These are phyloP conservation scores for Protomyctophum bolini DNA, from an alignment of 2,113 vertebrate genomes.

Conservation along the genomic window DNA sequence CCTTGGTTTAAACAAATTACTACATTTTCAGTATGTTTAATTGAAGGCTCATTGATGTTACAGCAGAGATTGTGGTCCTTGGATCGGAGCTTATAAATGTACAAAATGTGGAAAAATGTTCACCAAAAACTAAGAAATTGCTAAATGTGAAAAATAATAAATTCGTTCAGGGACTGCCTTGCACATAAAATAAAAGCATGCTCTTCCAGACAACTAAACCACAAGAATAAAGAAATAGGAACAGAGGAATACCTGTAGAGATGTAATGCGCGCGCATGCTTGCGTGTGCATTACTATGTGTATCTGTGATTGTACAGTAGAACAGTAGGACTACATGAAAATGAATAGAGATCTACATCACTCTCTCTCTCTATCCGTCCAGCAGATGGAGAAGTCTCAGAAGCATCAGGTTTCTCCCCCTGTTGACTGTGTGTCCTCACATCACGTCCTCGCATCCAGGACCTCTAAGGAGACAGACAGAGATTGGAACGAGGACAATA, in stretches of 20 bases:
- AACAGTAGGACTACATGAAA: not conserved
- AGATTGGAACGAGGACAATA: constrained; percentile 72
- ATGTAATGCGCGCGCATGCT: not conserved
- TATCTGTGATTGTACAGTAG: not conserved
- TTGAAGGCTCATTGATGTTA: too few relatives aligned
- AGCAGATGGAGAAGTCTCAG: constrained; percentile 46
- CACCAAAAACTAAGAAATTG: too few relatives aligned
- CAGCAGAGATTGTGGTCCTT: too few relatives aligned
- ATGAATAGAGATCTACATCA: not conserved
- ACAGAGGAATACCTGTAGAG: not conserved
- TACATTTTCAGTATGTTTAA: too few relatives aligned
- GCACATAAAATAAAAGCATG: too few relatives aligned
- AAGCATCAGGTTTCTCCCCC: constrained; percentile 35
- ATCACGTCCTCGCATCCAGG: constrained; percentile 72
- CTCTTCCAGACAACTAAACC: too few relatives aligned
- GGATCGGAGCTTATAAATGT: too few relatives aligned
- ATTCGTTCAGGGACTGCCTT: too few relatives aligned
- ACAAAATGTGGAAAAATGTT: too few relatives aligned
- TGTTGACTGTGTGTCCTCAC: constrained; percentile 55
- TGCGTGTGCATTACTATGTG: not conserved
- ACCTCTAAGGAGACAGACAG: constrained; percentile 71
- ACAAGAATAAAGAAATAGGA: too few relatives aligned
- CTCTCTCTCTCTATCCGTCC: constrained; percentile 7
- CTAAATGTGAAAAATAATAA: too few relatives aligned
- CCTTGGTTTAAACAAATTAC: too few relatives aligned